Evolutionary conservation across 2,113 vertebrate genomes (phyloP).

Genomic region (Gavialis gangeticus): DNA sequence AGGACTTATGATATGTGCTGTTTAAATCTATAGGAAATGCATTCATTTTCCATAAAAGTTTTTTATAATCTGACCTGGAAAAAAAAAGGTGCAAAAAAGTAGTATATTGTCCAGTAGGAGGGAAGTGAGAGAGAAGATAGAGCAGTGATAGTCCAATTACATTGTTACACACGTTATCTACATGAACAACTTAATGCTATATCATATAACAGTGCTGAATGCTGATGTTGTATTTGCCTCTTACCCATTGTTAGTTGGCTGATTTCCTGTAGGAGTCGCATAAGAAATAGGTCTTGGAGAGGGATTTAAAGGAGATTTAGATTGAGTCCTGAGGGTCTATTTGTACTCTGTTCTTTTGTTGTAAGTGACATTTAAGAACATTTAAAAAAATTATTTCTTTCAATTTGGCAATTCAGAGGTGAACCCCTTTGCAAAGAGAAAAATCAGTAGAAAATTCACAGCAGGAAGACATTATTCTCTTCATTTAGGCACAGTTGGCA

Average conservation of each 20-base stretch:
- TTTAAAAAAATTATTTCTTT: not conserved
- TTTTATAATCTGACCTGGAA: not conserved
- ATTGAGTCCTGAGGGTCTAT: not conserved
- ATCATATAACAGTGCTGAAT: not conserved
- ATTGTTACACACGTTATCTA: not conserved
- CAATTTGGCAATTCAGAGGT: slow-evolving; percentile 30
- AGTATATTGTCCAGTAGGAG: not conserved
- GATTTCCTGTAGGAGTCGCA: not conserved
- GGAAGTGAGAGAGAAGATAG: not conserved
- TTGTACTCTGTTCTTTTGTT: not conserved
- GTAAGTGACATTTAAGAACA: slow-evolving; percentile 14
- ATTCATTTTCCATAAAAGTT: not conserved
- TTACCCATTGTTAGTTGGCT: not conserved
- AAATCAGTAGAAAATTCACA: slow-evolving; percentile 19
- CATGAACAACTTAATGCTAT: not conserved
- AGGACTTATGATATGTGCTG: not conserved
- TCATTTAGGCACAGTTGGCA: slow-evolving; percentile 24
- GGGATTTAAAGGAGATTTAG: not conserved
- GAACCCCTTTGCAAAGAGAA: slow-evolving; percentile 51
- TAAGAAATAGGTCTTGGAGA: not conserved
- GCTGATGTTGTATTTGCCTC: not conserved
- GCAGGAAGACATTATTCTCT: not conserved
- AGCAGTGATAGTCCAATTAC: not conserved
- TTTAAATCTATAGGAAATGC: not conserved
- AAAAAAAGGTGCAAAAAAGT: not conserved